These are phyloP conservation scores for Metaphire vulgaris DNA, from an alignment of 1,140 invertebrate genomes.

Conservation along the genomic window DNA sequence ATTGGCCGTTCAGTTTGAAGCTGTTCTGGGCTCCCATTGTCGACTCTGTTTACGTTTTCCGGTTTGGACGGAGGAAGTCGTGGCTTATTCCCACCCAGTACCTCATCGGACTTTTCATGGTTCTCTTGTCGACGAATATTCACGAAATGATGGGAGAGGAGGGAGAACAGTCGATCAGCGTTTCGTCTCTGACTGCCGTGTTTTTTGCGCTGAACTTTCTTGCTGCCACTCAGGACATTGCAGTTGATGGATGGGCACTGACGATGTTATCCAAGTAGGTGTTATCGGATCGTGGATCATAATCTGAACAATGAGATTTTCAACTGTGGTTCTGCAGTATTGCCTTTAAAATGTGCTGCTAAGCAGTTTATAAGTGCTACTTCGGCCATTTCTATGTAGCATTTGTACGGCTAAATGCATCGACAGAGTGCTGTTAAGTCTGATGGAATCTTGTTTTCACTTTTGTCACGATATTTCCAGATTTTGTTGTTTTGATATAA, in stretches of 20 bases:
- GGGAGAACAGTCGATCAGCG: conserved; percentile 61
- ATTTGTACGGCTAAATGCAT: no score
- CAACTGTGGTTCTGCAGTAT: no score
- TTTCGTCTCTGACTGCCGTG: conserved; percentile 70
- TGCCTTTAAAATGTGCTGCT: no score
- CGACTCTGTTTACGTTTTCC: conserved; percentile 75
- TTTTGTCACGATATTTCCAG: background rate
- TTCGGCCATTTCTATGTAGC: no score
- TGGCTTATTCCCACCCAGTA: conserved; percentile 92
- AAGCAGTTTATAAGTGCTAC: no score
- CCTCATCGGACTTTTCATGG: conserved; percentile 67
- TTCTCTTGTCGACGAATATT: conserved; percentile 69
- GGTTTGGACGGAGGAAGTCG: conserved; percentile 87
- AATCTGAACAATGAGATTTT: no score
- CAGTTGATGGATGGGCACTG: conserved; percentile 98
- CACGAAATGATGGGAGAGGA: conserved; percentile 62
- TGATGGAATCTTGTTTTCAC: no score
- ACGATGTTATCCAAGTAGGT: conserved; percentile 87
- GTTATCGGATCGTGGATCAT: conserved; percentile 19
- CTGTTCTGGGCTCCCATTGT: conserved; percentile 96
- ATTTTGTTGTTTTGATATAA: no score
- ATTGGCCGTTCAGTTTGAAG: conserved; percentile 94
- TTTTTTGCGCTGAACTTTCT: conserved; percentile 92
- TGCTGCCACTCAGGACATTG: conserved; percentile 98
- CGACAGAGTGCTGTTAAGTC: no score